These are phyloP conservation scores for Papilio xuthus DNA, from an alignment of 1,140 invertebrate genomes.

Conservation along the genomic window DNA sequence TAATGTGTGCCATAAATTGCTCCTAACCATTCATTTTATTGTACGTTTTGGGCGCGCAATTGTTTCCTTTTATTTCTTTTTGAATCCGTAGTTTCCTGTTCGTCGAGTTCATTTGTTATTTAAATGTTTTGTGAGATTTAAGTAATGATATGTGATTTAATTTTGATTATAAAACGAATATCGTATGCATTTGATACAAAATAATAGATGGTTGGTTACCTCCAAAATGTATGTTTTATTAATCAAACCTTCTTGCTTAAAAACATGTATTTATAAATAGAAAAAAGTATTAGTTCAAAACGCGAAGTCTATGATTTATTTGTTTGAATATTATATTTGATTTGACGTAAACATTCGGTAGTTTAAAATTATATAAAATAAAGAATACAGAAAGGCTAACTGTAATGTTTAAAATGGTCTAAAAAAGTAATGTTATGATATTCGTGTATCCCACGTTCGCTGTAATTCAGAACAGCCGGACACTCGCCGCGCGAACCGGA, in stretches of 20 bases:
- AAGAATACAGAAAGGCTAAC: too few relatives aligned
- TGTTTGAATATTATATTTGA: background rate
- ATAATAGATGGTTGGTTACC: background rate
- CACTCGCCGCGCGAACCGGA: constrained; percentile 30
- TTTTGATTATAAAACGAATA: background rate
- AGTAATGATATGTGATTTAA: constrained; percentile 19
- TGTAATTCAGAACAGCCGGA: constrained; percentile 16
- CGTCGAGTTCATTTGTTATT: constrained; percentile 21
- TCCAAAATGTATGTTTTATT: background rate
- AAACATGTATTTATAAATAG: too few relatives aligned
- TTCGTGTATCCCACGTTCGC: background rate
- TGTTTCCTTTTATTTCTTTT: constrained; percentile 42
- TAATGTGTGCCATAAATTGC: constrained; percentile 49
- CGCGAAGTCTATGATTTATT: background rate
- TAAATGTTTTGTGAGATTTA: constrained; percentile 35
- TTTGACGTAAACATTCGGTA: too few relatives aligned
- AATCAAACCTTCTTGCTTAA: too few relatives aligned
- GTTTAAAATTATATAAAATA: too few relatives aligned
- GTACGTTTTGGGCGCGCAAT: constrained; percentile 42
- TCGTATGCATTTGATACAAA: background rate
- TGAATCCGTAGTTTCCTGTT: constrained; percentile 34
- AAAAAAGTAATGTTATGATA: constrained; percentile 7
- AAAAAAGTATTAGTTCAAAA: too few relatives aligned
- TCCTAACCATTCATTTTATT: constrained; percentile 49
- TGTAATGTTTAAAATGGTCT: background rate